Percentiles rank a stretch among this genome's conserved stretches.
Conservation (phyloP, 1,140 invertebrate species). For the Hermetia illucens region DNA sequence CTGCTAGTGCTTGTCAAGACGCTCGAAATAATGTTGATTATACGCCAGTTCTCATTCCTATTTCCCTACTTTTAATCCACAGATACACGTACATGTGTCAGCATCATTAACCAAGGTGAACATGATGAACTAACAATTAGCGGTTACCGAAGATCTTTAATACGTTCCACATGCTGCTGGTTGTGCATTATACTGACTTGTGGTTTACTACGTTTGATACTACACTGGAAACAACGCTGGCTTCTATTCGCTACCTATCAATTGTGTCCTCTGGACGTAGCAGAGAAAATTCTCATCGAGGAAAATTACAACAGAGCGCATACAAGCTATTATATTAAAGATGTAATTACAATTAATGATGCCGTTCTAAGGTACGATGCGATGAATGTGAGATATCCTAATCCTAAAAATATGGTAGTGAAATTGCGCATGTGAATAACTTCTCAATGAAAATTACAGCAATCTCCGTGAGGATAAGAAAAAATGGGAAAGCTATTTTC, state of each 20-base stretch:
- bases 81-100: constrained; percentile 18
- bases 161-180: constrained; percentile 41
- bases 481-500: constrained; percentile 1
- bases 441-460: neutral
- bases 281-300: constrained; percentile 62
- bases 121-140: constrained; percentile 56
- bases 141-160: constrained; percentile 41
- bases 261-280: constrained; percentile 50
- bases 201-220: constrained; percentile 62
- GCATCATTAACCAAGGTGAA: constrained; percentile 41
- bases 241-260: constrained; percentile 58
- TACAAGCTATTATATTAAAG: constrained; percentile 49
- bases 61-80: too few species aligned
- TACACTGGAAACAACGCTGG: constrained; percentile 77
- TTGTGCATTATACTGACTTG: constrained; percentile 46
- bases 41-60: too few species aligned
- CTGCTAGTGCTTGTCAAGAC: too few species aligned
- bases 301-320: constrained; percentile 57
- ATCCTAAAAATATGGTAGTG: neutral
- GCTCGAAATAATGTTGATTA: too few species aligned
- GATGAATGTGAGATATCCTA: neutral
- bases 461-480: neutral
- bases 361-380: constrained; percentile 30
- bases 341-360: constrained; percentile 37
- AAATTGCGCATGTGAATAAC: too few species aligned